These are phyloP conservation scores for Orthosia cruda DNA, from an alignment of 2,888 invertebrate species.

Conservation along the genomic window DNA sequence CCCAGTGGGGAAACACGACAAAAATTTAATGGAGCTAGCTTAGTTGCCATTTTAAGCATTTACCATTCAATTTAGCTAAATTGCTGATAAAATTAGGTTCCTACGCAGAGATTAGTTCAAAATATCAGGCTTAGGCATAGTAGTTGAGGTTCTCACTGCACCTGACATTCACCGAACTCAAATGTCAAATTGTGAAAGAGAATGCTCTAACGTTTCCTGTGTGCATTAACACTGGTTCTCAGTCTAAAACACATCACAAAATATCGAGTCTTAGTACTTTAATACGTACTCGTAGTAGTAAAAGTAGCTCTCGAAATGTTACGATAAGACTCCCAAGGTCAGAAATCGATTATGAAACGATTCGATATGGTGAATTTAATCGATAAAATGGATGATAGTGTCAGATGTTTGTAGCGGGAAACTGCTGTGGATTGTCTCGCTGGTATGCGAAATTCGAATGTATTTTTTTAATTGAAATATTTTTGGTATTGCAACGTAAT, in stretches of 20 bases:
- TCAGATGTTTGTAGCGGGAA: conserved; percentile 12
- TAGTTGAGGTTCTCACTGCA: not conserved
- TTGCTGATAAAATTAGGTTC: not conserved
- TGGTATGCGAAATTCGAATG: conserved; percentile 1
- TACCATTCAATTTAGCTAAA: not conserved
- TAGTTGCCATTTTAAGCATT: not conserved
- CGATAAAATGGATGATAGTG: conserved; percentile 34
- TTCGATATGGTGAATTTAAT: conserved; percentile 54
- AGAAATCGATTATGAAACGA: conserved; percentile 61
- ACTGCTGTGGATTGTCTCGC: conserved; percentile 4
- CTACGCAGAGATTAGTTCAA: conserved; percentile 1
- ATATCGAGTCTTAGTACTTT: conserved; percentile 18
- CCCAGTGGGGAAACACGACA: not conserved
- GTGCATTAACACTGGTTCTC: conserved; percentile 3
- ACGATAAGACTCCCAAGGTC: conserved; percentile 66
- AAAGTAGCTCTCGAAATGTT: conserved; percentile 50
- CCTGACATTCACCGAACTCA: conserved; percentile 45
- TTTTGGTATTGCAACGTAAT: not conserved
- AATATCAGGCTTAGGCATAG: not conserved
- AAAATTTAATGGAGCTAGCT: not conserved
- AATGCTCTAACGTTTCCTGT: conserved; percentile 36
- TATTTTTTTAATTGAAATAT: conserved; percentile 15
- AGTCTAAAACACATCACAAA: conserved; percentile 24
- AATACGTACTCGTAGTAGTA: conserved; percentile 42
- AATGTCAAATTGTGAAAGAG: conserved; percentile 53